phyloP scores from a whole-genome alignment of 92 coral and sea anemone genomes.

The Paragorgia papillata region DNA sequence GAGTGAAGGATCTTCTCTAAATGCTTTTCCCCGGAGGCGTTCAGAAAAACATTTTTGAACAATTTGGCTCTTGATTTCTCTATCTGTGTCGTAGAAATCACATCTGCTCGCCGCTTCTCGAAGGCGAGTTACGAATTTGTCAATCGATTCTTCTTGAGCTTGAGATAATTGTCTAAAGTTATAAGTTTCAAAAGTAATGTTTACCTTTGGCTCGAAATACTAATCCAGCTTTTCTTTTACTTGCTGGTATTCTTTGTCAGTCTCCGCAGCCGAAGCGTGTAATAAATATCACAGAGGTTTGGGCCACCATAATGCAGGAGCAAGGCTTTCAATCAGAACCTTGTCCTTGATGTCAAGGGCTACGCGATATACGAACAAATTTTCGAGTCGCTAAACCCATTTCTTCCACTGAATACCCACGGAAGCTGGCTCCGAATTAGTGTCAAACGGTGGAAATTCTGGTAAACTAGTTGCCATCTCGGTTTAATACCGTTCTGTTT shows the following conservation, averaged over 20 bases:
- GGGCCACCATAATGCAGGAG: slow-evolving; percentile 46
- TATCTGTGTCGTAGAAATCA: slow-evolving; percentile 15
- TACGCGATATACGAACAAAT: slow-evolving; percentile 46
- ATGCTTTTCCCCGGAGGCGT: slow-evolving; percentile 15
- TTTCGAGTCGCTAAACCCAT: slow-evolving; percentile 36
- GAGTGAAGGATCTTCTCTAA: slow-evolving; percentile 18
- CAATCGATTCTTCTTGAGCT: slow-evolving; percentile 16
- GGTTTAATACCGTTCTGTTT: too few species aligned
- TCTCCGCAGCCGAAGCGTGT: slow-evolving; percentile 30
- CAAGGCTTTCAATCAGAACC: slow-evolving; percentile 41
- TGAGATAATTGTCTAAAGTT: slow-evolving; percentile 21
- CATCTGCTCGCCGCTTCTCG: slow-evolving; percentile 9
- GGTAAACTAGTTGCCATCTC: slow-evolving; percentile 33
- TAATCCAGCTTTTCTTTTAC: slow-evolving; percentile 37
- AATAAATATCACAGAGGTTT: slow-evolving; percentile 31
- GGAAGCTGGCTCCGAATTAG: slow-evolving; percentile 27
- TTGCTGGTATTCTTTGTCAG: slow-evolving; percentile 40
- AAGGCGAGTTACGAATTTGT: slow-evolving; percentile 32
- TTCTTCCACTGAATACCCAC: slow-evolving; percentile 49
- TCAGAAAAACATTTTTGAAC: slow-evolving; percentile 29
- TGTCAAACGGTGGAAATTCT: slow-evolving; percentile 34
- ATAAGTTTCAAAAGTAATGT: slow-evolving; percentile 38
- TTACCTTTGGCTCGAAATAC: slow-evolving; percentile 45
- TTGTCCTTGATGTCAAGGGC: slow-evolving; percentile 45
- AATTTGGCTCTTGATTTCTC: slow-evolving; percentile 19